A percentile compares a stretch with the other conserved stretches of the same genome.
These are phyloP conservation scores for Pristionchus fissidentatus DNA, from an alignment of 2,888 invertebrate species.

Conservation along the genomic window DNA sequence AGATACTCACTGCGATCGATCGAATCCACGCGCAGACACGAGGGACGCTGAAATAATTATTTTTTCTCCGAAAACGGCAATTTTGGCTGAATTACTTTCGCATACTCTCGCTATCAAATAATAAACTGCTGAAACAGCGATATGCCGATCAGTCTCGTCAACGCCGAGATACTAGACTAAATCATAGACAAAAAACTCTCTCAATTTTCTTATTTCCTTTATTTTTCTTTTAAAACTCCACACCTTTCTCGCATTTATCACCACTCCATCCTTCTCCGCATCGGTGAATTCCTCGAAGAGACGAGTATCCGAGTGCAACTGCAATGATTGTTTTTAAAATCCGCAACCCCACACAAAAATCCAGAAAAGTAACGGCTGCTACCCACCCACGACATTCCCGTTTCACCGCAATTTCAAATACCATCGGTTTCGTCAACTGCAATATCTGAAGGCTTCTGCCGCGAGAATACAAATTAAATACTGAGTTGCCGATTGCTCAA, in stretches of 20 bases:
- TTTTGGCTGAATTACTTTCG: background rate
- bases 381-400: background rate
- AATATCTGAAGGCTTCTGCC: background rate
- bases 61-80: background rate
- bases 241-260: conserved; percentile 29
- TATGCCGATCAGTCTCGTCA: too few species aligned
- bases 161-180: too few species aligned
- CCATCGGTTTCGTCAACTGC: background rate
- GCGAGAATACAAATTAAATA: too few species aligned
- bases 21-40: background rate
- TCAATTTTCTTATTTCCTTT: too few species aligned
- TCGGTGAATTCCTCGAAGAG: background rate
- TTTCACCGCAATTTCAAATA: too few species aligned
- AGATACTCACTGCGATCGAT: conserved; percentile 32
- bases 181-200: background rate
- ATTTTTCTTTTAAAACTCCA: too few species aligned
- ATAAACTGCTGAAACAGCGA: too few species aligned
- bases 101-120: background rate
- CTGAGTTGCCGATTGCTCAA: too few species aligned
- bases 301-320: background rate
- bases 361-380: background rate
- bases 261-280: conserved; percentile 4
- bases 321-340: too few species aligned
- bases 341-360: too few species aligned
- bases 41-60: conserved; percentile 26